Percentiles rank a stretch among this genome's conserved stretches.
phyloP scores from a whole-genome alignment of 2,888 invertebrate genomes.

The Tetranychus truncatus region DNA sequence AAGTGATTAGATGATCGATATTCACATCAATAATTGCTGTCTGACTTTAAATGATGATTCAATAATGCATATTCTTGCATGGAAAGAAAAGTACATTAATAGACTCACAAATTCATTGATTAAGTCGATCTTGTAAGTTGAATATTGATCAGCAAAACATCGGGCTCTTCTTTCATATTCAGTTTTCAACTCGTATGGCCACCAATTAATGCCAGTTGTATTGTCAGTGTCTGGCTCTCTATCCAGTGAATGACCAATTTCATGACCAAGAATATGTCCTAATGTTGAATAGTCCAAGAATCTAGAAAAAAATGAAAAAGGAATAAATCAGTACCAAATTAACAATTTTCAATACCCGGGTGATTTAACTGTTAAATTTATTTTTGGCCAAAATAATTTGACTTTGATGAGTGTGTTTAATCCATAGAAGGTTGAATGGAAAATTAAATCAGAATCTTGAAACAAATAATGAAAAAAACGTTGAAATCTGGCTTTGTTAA shows the following conservation, averaged over 20 bases:
- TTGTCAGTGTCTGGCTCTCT: constrained; percentile 15
- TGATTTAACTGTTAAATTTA: no score
- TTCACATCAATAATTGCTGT: no score
- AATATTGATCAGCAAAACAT: constrained; percentile 32
- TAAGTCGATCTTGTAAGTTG: constrained; percentile 29
- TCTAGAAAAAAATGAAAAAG: constrained; percentile 22
- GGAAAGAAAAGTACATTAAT: neutral
- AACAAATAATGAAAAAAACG: no score
- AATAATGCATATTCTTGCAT: neutral
- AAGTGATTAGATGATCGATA: no score
- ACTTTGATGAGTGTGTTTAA: no score
- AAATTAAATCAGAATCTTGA: no score
- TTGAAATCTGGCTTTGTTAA: no score
- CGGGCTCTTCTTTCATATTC: constrained; percentile 30
- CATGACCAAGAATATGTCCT: constrained; percentile 33
- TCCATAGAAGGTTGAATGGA: no score
- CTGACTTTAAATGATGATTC: no score
- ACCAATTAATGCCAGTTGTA: constrained; percentile 30
- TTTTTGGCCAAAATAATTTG: no score
- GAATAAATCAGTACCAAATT: neutral
- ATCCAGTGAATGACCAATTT: constrained; percentile 32
- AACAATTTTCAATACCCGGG: no score
- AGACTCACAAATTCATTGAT: constrained; percentile 29
- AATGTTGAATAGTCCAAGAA: constrained; percentile 32
- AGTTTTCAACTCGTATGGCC: constrained; percentile 30